A percentile compares a stretch with the other conserved stretches of the same genome.
Evolutionary conservation across 1,140 invertebrate genomes (phyloP).

Genomic region (Cotesia chilonis): DNA sequence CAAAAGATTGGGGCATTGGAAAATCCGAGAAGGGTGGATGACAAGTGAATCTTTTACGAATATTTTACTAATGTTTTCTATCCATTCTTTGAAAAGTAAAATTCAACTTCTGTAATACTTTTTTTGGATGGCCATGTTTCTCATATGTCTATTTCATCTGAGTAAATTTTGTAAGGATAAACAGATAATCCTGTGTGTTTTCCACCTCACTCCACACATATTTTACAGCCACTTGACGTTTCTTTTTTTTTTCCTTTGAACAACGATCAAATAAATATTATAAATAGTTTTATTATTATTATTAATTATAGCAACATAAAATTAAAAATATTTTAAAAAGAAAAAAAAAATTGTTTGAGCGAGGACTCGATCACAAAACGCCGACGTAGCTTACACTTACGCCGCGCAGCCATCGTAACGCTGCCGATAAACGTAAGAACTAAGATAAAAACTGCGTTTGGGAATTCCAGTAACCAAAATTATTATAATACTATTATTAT

Average conservation of each 20-base stretch:
- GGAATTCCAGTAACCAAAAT: too few species aligned
- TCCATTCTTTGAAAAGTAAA: conserved; percentile 38
- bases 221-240: conserved; percentile 48
- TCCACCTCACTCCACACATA: conserved; percentile 44
- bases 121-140: conserved; percentile 47
- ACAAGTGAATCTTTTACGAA: conserved; percentile 45
- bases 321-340: too few species aligned
- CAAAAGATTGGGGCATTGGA: conserved; percentile 43
- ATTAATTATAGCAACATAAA: too few species aligned
- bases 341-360: too few species aligned
- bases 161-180: conserved; percentile 42
- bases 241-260: conserved; percentile 42
- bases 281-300: too few species aligned
- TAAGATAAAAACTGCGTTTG: too few species aligned
- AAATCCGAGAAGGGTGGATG: conserved; percentile 48
- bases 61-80: conserved; percentile 48
- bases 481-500: too few species aligned
- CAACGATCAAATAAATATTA: too few species aligned
- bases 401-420: too few species aligned
- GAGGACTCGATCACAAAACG: too few species aligned
- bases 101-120: conserved; percentile 42
- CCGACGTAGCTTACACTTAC: too few species aligned
- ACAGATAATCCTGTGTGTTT: conserved; percentile 38
- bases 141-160: conserved; percentile 36
- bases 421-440: too few species aligned